Evolutionary conservation across 1,140 invertebrate genomes (phyloP), one percentile per base, ranked within the genome.

Genomic region (Marisa cornuarietis): DNA sequence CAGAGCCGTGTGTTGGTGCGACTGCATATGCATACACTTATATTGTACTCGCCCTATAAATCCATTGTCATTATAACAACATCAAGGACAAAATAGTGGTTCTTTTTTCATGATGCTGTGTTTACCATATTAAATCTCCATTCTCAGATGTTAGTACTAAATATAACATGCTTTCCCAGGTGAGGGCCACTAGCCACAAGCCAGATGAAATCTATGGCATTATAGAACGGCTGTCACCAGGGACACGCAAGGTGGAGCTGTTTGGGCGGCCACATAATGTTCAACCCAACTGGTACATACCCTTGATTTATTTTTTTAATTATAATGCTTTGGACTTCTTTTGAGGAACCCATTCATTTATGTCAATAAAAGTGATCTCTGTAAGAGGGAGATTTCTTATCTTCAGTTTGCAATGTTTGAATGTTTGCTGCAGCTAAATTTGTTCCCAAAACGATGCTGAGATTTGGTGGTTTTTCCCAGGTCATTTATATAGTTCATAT

Each of bases 181-280:
- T 91, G 9, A 79, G 98, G 73, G 98, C 97, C 9, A 99, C 98
- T 0, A 98, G 96, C 86, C 98, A 99, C 89, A 99, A 99, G 91
- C 98, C 98, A 0, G 98, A 99, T 92, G 98, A 99, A 92, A 98
- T 99, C 84, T 99, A 99, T 91, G 98, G 93, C 52, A 93, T 94
- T 22, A 93, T 93, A 83, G 93, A 94, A 85, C 85, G 93, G 71
- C 86, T 94, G 22, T 93, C 93, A 9, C 93, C 93, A 14, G 97
- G 98, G 0, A 99, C 98, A 0, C 94, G 97, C 69, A 99, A 99
- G 93, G 98, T 99, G 84, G 98, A 99, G 92, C 92, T 99, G 10
- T 99, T 99, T 92, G 98, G 98, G 0, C 91, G 98, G 76, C 97
- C 97, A 10, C 98, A 99, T 89, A 99, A 99, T 91, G 96, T 99